phyloP scores from a whole-genome alignment of 2,797 vertebrate species.

The Telmatherina bonti region DNA sequence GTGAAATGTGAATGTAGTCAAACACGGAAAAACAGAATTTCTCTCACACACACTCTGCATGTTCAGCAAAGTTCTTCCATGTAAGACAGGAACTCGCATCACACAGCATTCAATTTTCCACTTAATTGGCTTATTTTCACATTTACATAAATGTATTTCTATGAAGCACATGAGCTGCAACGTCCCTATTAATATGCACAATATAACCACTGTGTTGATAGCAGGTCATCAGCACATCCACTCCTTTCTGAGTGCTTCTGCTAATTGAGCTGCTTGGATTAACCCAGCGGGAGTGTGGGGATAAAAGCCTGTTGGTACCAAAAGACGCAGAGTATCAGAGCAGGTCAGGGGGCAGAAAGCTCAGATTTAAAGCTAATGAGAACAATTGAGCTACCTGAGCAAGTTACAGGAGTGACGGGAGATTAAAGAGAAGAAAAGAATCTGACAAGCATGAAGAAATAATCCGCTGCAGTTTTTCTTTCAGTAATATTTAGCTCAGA shows the following conservation, averaged over 20 bases:
- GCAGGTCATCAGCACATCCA: constrained; percentile 1
- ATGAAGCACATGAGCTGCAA: neutral
- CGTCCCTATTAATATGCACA: constrained; percentile 31
- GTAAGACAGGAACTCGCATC: constrained; percentile 8
- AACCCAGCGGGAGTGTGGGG: neutral
- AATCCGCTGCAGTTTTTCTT: neutral
- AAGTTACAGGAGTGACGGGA: neutral
- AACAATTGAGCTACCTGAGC: neutral
- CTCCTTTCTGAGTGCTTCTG: constrained; percentile 9
- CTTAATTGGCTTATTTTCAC: constrained; percentile 37
- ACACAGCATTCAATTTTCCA: constrained; percentile 25
- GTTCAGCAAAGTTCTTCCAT: neutral
- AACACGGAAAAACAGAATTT: neutral
- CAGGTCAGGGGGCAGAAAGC: neutral
- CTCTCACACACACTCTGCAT: neutral
- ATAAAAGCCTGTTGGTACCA: neutral
- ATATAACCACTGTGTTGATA: neutral
- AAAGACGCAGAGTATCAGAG: constrained; percentile 8
- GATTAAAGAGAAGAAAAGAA: neutral
- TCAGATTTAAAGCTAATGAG: neutral
- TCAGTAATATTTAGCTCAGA: neutral
- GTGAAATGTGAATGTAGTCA: constrained; percentile 5
- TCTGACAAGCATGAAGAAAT: neutral
- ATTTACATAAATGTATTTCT: constrained; percentile 42
- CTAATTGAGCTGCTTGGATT: constrained; percentile 20